These are phyloP conservation scores for Drosophila pectinifera DNA, from an alignment of 1,140 invertebrate genomes.

Conservation along the genomic window DNA sequence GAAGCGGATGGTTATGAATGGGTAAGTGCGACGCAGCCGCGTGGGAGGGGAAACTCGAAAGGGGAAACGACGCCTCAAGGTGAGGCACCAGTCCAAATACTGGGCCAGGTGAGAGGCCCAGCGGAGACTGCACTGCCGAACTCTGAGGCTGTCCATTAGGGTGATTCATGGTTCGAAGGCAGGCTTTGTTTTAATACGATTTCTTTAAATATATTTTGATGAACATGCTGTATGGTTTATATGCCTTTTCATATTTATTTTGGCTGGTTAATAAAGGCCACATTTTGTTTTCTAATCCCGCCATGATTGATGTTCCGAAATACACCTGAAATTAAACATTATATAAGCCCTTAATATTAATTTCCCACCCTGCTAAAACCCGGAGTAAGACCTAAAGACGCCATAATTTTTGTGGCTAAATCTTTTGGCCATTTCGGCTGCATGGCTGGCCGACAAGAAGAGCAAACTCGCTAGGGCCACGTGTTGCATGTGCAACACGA, in stretches of 20 bases:
- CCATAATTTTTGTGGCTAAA: constrained; percentile 25
- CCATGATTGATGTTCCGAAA: background rate
- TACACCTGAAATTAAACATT: background rate
- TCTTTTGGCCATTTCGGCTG: constrained; percentile 56
- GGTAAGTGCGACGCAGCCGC: constrained; percentile 23
- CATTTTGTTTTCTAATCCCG: too few relatives aligned
- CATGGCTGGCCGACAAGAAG: constrained; percentile 19
- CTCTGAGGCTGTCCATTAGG: constrained; percentile 21
- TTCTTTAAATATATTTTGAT: too few relatives aligned
- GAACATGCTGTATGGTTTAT: too few relatives aligned
- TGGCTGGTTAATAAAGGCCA: background rate
- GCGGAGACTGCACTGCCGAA: background rate
- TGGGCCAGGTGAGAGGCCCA: constrained; percentile 23
- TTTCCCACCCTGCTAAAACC: constrained; percentile 27
- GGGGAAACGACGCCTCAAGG: constrained; percentile 19
- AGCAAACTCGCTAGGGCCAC: constrained; percentile 53
- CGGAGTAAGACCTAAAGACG: constrained; percentile 13
- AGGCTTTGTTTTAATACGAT: too few relatives aligned
- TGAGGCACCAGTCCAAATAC: constrained; percentile 42
- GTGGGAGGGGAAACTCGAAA: background rate
- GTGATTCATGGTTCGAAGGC: constrained; percentile 23
- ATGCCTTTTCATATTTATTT: background rate
- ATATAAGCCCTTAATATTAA: background rate
- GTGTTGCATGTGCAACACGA: constrained; percentile 77
- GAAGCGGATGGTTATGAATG: constrained; percentile 49